These are phyloP conservation scores for Periophthalmodon schlosseri DNA, from an alignment of 2,113 vertebrate species.

Conservation along the genomic window DNA sequence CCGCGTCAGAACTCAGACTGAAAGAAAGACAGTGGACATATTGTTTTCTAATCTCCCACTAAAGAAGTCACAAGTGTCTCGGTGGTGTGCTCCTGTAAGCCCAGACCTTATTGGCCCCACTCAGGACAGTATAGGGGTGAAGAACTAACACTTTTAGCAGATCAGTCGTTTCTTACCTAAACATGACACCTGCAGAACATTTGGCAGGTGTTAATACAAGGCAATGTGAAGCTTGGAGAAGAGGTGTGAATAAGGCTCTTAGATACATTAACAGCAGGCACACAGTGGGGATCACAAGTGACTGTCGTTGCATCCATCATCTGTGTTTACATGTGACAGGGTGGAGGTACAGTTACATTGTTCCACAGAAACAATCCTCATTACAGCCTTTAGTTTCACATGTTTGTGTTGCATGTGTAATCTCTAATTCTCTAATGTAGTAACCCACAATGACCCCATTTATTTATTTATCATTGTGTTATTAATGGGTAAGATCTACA, in stretches of 20 bases:
- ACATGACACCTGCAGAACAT: constrained; percentile 32
- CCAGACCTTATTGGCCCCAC: constrained; percentile 42
- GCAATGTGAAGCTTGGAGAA: constrained; percentile 33
- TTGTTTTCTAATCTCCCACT: constrained; percentile 24
- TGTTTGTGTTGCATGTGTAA: background rate
- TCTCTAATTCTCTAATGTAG: too few relatives aligned
- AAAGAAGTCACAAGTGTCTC: constrained; percentile 24
- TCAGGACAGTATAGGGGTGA: constrained; percentile 54
- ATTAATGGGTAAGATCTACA: background rate
- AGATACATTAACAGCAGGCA: constrained; percentile 5
- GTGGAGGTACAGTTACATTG: background rate
- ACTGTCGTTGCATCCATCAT: constrained; percentile 28
- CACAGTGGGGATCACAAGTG: constrained; percentile 12
- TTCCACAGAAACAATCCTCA: background rate
- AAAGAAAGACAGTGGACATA: constrained; percentile 26
- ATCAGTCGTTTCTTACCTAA: constrained; percentile 28
- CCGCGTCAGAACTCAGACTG: constrained; percentile 35
- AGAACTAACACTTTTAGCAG: constrained; percentile 49
- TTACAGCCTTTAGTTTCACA: background rate
- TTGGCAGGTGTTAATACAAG: constrained; percentile 56
- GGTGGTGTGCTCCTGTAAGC: constrained; percentile 42
- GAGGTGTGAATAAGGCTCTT: constrained; percentile 34
- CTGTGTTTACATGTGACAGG: constrained; percentile 19
- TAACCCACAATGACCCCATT: too few relatives aligned
- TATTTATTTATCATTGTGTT: background rate